A percentile compares a stretch with the other conserved stretches of the same genome.
These are phyloP conservation scores for Intellagama lesueurii DNA, from an alignment of 2,797 vertebrate genomes.

Conservation along the genomic window DNA sequence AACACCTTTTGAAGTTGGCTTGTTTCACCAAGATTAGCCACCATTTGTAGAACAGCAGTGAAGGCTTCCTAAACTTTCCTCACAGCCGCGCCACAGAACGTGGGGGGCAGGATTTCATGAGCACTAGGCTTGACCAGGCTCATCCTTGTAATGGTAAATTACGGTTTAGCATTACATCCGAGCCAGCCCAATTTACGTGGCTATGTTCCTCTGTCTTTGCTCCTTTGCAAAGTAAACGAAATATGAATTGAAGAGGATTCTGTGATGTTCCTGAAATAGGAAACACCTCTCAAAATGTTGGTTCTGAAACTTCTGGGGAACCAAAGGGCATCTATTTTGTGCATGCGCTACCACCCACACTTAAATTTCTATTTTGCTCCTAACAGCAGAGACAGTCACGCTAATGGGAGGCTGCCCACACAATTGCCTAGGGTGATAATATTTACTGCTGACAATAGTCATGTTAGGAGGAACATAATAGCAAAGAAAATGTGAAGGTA, in stretches of 20 bases:
- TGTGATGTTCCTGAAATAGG: conserved; percentile 49
- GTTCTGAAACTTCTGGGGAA: conserved; percentile 36
- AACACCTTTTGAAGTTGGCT: not conserved
- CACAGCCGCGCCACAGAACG: not conserved
- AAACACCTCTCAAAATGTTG: not conserved
- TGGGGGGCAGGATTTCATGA: not conserved
- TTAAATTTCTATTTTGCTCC: conserved; percentile 30
- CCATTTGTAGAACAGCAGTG: not conserved
- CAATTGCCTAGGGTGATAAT: conserved; percentile 25
- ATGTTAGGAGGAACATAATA: conserved; percentile 8
- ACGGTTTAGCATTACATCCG: not conserved
- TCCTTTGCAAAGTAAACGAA: not conserved
- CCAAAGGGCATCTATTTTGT: conserved; percentile 31
- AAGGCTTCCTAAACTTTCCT: not conserved
- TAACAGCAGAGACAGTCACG: not conserved
- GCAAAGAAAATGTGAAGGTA: conserved; percentile 18
- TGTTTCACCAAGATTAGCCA: not conserved
- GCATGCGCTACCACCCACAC: conserved; percentile 7
- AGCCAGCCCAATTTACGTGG: not conserved
- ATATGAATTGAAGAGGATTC: not conserved
- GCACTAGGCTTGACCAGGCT: not conserved
- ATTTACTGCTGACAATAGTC: not conserved
- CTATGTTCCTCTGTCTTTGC: not conserved
- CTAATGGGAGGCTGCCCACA: conserved; percentile 41
- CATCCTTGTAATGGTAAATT: not conserved